phyloP scores from a whole-genome alignment of 2,797 vertebrate genomes.

The Phaenicophaeus curvirostris region DNA sequence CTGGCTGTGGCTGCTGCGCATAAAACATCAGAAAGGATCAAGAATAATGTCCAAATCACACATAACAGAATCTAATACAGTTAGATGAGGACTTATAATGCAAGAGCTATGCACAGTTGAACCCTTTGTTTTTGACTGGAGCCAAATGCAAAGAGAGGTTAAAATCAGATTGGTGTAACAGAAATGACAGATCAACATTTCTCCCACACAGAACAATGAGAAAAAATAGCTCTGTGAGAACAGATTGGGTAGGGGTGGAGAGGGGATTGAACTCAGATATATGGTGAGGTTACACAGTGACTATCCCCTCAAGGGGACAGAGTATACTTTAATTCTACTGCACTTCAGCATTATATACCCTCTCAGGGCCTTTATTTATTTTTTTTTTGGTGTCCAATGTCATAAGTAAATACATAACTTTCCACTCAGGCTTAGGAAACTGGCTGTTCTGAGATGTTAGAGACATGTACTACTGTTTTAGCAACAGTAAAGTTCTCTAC shows the following conservation, averaged over 20 bases:
- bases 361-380: not conserved
- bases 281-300: not conserved
- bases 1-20: not conserved
- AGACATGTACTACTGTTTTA: not conserved
- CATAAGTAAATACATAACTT: not conserved
- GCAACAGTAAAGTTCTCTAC: not conserved
- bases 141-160: not conserved
- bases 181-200: not conserved
- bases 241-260: accelerated
- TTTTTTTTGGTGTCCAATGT: accelerated
- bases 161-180: not conserved
- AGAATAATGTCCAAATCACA: not conserved
- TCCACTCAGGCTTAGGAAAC: not conserved
- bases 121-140: not conserved
- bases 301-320: not conserved
- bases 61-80: not conserved
- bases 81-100: not conserved
- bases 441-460: not conserved
- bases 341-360: not conserved
- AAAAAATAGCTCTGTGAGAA: not conserved
- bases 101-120: not conserved
- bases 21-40: not conserved
- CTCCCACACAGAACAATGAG: not conserved
- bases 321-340: not conserved
- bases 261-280: not conserved